phyloP scores from a whole-genome alignment of 30 jellyfish, hydroid and myxozoan genomes.

The Rhopilema esculentum region DNA sequence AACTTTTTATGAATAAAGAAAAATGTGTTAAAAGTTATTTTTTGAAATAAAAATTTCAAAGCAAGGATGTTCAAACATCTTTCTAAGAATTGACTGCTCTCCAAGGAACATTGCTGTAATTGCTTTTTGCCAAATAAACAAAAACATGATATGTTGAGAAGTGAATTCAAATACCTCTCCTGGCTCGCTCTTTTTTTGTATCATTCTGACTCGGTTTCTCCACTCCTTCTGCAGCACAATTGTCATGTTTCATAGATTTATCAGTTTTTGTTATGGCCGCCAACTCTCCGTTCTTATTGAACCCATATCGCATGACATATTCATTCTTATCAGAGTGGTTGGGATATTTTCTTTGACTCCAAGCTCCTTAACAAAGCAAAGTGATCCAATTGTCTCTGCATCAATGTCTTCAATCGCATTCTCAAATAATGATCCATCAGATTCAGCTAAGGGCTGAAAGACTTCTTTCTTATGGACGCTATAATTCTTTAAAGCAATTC shows the following conservation, averaged over 20 bases:
- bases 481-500: neutral
- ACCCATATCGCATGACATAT: conserved; percentile 56
- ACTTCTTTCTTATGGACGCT: conserved; percentile 21
- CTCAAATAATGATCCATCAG: neutral
- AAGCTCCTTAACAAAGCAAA: neutral
- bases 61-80: too few species aligned
- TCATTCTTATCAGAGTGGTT: neutral
- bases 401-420: conserved; percentile 73
- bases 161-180: neutral
- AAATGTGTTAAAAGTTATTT: too few species aligned
- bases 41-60: too few species aligned
- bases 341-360: conserved; percentile 1
- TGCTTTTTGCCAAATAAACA: too few species aligned
- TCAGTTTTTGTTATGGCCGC: neutral
- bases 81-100: too few species aligned
- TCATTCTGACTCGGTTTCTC: neutral
- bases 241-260: neutral
- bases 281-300: conserved; percentile 18
- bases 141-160: neutral
- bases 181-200: too few species aligned
- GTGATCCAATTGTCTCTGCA: conserved; percentile 84
- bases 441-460: conserved; percentile 35
- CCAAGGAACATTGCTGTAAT: too few species aligned
- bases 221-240: neutral
- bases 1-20: too few species aligned